Conservation (phyloP, 2,888 invertebrate species). For the Lasioglossum malachurum region DNA sequence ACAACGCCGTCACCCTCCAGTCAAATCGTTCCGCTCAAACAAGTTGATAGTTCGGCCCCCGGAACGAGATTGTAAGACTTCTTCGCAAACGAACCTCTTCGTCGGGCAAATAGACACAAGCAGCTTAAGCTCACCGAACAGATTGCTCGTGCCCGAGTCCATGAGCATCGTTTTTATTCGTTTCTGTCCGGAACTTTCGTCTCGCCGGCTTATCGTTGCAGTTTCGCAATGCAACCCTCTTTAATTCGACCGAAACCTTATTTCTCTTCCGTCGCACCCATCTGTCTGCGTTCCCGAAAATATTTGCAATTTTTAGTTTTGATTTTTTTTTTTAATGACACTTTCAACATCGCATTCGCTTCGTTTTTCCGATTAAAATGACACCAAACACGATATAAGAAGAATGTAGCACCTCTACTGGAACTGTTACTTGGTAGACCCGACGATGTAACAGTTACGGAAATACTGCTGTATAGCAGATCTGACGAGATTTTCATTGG, state of each 20-base stretch:
- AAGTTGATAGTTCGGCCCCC: conserved; percentile 56
- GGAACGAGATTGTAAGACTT: conserved; percentile 53
- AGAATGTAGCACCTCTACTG: too few relatives aligned
- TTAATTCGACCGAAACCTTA: background rate
- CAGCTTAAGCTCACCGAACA: conserved; percentile 59
- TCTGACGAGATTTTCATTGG: too few relatives aligned
- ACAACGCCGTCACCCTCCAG: conserved; percentile 35
- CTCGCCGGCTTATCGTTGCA: conserved; percentile 11
- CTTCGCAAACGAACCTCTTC: conserved; percentile 55
- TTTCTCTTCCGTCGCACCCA: background rate
- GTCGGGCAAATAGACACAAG: conserved; percentile 58
- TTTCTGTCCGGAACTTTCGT: conserved; percentile 18
- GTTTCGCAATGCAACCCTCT: conserved; percentile 5
- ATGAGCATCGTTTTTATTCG: conserved; percentile 38
- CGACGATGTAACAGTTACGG: too few relatives aligned
- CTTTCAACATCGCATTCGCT: too few relatives aligned
- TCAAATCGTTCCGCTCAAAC: conserved; percentile 48
- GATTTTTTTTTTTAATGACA: too few relatives aligned
- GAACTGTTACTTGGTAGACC: too few relatives aligned
- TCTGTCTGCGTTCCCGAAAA: background rate
- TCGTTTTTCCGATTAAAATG: too few relatives aligned
- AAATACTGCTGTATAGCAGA: too few relatives aligned
- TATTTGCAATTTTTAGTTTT: too few relatives aligned
- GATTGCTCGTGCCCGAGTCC: conserved; percentile 48
- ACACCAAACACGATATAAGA: too few relatives aligned